Percentiles rank a stretch among this genome's conserved stretches.
Conservation (phyloP, 2,797 vertebrate species). For the Parotocinclus haroldoi region DNA sequence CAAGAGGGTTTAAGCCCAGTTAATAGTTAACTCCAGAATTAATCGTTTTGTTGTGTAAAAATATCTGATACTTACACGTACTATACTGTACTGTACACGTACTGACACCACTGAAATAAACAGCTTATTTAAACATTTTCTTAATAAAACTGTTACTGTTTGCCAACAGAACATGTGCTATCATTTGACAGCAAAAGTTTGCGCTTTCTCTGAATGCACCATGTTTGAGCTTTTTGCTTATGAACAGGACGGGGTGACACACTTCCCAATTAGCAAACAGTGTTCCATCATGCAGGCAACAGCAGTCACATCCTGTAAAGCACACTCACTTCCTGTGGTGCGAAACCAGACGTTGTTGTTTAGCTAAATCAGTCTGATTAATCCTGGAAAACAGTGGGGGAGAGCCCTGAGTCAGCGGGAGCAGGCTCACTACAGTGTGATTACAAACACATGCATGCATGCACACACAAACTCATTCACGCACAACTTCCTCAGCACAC, state of each 20-base stretch:
- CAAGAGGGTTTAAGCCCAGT: no score
- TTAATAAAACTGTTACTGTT: no score
- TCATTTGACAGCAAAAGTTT: no score
- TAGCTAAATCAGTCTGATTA: constrained; percentile 40
- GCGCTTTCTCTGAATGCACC: no score
- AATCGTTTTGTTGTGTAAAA: no score
- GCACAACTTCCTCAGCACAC: constrained; percentile 7
- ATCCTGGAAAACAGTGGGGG: constrained; percentile 17
- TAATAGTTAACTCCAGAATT: no score
- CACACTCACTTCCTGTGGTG: constrained; percentile 25
- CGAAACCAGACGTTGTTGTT: constrained; percentile 33
- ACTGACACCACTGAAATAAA: no score
- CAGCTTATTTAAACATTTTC: no score
- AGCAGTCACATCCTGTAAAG: constrained; percentile 34
- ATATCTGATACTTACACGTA: no score
- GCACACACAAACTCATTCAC: not conserved
- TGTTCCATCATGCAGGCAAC: constrained; percentile 27
- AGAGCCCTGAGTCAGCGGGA: constrained; percentile 28
- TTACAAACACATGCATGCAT: constrained; percentile 1
- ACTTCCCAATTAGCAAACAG: constrained; percentile 16
- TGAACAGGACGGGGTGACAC: constrained; percentile 20
- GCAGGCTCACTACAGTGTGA: constrained; percentile 13
- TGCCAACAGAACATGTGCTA: no score
- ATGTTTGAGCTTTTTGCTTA: no score
- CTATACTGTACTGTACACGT: no score